phyloP scores from a whole-genome alignment of 2,888 invertebrate genomes.

The Drosophila testacea region DNA sequence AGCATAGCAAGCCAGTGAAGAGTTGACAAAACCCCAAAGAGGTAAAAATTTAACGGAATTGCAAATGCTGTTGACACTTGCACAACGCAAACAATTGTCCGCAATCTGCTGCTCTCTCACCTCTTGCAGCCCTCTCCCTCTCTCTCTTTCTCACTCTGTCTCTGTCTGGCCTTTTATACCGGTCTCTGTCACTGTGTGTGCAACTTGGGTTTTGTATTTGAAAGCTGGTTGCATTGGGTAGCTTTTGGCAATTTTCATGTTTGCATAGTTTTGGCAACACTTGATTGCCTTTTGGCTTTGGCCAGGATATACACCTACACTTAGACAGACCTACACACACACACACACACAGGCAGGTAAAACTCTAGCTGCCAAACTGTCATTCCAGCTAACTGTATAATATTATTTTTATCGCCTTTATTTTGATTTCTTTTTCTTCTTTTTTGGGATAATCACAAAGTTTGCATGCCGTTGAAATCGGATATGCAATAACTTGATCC shows the following conservation, averaged over 20 bases:
- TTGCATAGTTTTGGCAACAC: conserved; percentile 75
- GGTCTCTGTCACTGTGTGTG: not conserved
- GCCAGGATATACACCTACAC: conserved; percentile 19
- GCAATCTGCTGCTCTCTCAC: conserved; percentile 52
- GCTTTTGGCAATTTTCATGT: conserved; percentile 66
- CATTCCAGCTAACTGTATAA: conserved; percentile 7
- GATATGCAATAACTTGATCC: conserved; percentile 55
- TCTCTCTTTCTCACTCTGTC: not conserved
- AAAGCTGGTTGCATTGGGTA: conserved; percentile 45
- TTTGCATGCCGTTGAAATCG: conserved; percentile 32
- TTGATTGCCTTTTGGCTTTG: conserved; percentile 76
- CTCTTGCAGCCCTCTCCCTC: conserved; percentile 4
- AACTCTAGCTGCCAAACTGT: conserved; percentile 6
- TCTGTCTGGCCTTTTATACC: not conserved
- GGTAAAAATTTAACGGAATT: conserved; percentile 76
- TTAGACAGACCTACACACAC: not conserved
- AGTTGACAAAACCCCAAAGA: conserved; percentile 65
- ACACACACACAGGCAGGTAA: not conserved
- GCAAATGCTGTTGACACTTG: conserved; percentile 79
- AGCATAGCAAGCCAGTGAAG: conserved; percentile 22
- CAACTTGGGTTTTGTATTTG: conserved; percentile 36
- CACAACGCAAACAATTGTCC: conserved; percentile 75
- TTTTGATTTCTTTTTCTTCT: not conserved
- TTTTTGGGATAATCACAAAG: conserved; percentile 3
- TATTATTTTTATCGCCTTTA: conserved; percentile 13